Evolutionary conservation across 2,888 invertebrate genomes (phyloP).

Genomic region (Melipona bicolor): DNA sequence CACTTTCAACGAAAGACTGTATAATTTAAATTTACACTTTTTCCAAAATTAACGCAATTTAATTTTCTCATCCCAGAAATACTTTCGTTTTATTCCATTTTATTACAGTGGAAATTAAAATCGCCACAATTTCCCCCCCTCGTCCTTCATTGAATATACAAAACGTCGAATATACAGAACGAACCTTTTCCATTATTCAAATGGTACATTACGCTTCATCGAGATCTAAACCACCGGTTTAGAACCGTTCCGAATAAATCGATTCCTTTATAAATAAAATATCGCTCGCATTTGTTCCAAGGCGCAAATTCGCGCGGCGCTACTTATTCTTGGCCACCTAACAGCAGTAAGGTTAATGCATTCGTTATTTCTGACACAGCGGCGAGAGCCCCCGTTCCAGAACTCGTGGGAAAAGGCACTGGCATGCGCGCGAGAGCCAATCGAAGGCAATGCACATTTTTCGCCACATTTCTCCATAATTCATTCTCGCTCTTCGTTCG

Average conservation of each 20-base stretch:
- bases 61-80: no score
- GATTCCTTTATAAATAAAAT: slow-evolving; percentile 7
- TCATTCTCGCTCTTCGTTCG: slow-evolving; percentile 67
- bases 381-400: slow-evolving; percentile 49
- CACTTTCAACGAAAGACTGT: no score
- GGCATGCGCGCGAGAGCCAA: slow-evolving; percentile 49
- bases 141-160: background rate
- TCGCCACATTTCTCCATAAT: slow-evolving; percentile 73
- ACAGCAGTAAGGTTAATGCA: slow-evolving; percentile 13
- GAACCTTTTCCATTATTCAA: background rate
- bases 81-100: background rate
- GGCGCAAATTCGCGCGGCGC: slow-evolving; percentile 7
- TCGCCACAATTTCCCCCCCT: background rate
- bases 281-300: slow-evolving; percentile 3
- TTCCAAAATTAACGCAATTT: no score
- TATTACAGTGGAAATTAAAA: background rate
- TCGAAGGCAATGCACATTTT: slow-evolving; percentile 65
- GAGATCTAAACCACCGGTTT: background rate
- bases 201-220: background rate
- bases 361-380: slow-evolving; percentile 33
- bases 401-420: slow-evolving; percentile 64
- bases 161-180: background rate
- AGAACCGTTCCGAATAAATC: background rate
- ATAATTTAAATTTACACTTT: no score
- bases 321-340: slow-evolving; percentile 13